A percentile compares a stretch with the other conserved stretches of the same genome.
Conservation (phyloP, 2,797 vertebrate species). For the Lithobates sylvaticus region DNA sequence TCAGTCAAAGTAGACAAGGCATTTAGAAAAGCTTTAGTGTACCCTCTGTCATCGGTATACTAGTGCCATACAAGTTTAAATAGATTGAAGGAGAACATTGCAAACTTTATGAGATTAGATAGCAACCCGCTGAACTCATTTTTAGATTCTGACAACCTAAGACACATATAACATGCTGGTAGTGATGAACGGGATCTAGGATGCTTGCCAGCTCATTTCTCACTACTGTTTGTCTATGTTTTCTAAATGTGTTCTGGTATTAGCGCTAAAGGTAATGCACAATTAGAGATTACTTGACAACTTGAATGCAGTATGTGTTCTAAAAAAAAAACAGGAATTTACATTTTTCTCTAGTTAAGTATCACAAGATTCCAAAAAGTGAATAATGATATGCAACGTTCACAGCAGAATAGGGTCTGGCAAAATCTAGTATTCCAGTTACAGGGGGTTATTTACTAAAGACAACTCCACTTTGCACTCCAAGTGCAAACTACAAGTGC, state of each 20-base stretch:
- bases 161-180: conserved; percentile 40
- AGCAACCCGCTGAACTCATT: conserved; percentile 57
- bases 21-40: conserved; percentile 54
- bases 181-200: conserved; percentile 50
- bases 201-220: conserved; percentile 44
- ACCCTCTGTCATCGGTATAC: conserved; percentile 39
- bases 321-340: not conserved
- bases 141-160: conserved; percentile 50
- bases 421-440: too few species aligned
- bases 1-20: conserved; percentile 52
- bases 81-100: conserved; percentile 53
- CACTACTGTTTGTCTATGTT: conserved; percentile 14
- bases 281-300: not conserved
- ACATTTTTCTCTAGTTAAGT: not conserved
- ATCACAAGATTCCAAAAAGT: too few species aligned
- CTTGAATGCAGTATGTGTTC: not conserved
- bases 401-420: too few species aligned
- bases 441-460: too few species aligned
- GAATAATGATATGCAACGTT: too few species aligned
- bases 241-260: conserved; percentile 34
- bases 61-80: conserved; percentile 43
- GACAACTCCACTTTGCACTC: too few species aligned
- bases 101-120: conserved; percentile 50
- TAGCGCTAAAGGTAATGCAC: not conserved
- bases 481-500: too few species aligned